These are phyloP conservation scores for Thaleichthys pacificus DNA, from an alignment of 2,797 vertebrate genomes.

Conservation along the genomic window DNA sequence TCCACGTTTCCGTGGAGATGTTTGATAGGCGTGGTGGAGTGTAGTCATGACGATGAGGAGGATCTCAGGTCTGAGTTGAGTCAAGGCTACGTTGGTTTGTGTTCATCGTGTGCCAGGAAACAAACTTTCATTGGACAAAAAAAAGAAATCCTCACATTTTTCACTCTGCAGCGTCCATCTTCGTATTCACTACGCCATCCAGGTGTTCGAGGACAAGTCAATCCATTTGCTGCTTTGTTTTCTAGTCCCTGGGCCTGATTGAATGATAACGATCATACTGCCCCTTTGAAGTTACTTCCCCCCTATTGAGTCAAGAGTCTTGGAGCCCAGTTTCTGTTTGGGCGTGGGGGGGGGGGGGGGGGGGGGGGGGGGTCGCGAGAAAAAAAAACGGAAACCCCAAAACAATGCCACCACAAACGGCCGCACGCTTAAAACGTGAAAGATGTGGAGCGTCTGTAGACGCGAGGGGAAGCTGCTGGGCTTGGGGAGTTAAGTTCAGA, in stretches of 20 bases:
- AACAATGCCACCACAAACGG: neutral
- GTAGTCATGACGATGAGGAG: no score
- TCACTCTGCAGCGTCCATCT: neutral
- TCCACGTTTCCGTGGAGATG: no score
- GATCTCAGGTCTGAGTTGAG: no score
- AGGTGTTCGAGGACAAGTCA: no score
- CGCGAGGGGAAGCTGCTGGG: conserved; percentile 24
- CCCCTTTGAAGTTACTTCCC: neutral
- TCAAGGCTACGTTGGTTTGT: no score
- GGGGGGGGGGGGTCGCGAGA: neutral
- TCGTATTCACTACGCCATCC: neutral
- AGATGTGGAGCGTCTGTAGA: conserved; percentile 33
- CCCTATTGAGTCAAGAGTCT: neutral
- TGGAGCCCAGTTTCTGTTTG: neutral
- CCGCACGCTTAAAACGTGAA: neutral
- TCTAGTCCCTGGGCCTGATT: neutral
- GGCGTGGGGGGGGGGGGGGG: neutral
- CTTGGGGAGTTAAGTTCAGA: conserved; percentile 47
- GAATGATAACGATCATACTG: neutral
- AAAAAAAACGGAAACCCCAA: neutral
- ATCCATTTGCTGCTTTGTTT: neutral
- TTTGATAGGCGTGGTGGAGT: no score
- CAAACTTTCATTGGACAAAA: no score
- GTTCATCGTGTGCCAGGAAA: no score
- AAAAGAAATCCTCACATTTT: no score